Conservation (phyloP, 2,797 vertebrate species). For the Sciurus carolinensis region DNA sequence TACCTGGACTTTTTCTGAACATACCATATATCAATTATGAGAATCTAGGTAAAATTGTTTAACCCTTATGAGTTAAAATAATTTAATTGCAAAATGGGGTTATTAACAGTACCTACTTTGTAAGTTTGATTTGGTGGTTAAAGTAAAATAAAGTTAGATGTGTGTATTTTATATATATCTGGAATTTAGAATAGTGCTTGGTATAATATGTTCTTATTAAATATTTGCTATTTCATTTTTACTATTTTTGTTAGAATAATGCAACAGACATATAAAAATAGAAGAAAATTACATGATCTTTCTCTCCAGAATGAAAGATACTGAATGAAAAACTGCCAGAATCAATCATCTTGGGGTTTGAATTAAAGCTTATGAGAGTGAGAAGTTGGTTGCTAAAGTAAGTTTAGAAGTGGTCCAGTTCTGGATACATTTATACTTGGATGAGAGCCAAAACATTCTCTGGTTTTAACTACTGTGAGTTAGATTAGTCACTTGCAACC, state of each 20-base stretch:
- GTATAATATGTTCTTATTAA: background rate
- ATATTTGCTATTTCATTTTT: background rate
- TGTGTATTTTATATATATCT: too few relatives aligned
- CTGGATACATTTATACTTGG: background rate
- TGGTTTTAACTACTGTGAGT: background rate
- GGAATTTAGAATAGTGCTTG: too few relatives aligned
- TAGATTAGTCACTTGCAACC: background rate
- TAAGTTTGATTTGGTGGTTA: too few relatives aligned
- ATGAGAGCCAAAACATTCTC: background rate
- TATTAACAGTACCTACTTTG: background rate
- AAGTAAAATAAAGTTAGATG: too few relatives aligned
- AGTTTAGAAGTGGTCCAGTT: background rate
- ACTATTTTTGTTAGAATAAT: conserved; percentile 8
- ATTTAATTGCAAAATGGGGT: conserved; percentile 40
- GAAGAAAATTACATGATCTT: background rate
- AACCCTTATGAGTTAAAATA: background rate
- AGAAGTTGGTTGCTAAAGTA: background rate
- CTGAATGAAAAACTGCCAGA: background rate
- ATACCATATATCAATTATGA: background rate
- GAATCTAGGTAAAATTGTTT: background rate
- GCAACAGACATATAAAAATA: background rate
- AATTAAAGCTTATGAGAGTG: background rate
- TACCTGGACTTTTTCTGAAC: background rate
- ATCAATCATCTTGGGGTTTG: background rate
- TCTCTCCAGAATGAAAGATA: background rate